Evolutionary conservation across 2,113 vertebrate genomes (phyloP).

Genomic region (Aphyosemion australe): DNA sequence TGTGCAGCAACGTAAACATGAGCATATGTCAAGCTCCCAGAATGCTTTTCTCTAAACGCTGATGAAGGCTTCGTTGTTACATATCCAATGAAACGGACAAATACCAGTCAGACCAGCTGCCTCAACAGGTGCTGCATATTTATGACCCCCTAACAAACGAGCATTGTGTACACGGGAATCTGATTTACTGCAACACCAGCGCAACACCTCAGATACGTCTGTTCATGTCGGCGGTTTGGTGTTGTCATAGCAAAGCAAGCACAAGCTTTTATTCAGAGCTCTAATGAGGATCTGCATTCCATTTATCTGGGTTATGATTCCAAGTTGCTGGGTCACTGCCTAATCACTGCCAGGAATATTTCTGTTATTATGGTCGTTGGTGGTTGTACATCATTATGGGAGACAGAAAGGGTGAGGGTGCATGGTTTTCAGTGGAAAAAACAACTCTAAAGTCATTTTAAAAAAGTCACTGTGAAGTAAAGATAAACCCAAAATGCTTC

Average conservation of each 20-base stretch:
- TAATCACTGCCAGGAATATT: neutral
- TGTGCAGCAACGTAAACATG: no score
- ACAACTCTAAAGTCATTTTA: neutral
- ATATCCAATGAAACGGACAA: no score
- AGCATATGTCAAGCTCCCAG: no score
- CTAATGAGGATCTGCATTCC: neutral
- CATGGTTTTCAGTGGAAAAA: no score
- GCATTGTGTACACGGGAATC: neutral
- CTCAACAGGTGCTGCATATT: no score
- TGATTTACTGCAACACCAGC: neutral
- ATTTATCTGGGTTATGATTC: neutral
- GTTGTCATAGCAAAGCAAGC: neutral
- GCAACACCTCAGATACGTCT: neutral
- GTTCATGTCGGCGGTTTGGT: neutral
- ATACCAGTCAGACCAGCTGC: no score
- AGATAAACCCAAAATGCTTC: neutral
- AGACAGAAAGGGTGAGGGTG: no score
- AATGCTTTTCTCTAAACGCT: no score
- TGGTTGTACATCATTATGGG: neutral
- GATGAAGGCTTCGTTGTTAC: no score
- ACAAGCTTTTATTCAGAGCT: neutral
- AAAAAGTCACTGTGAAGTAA: neutral
- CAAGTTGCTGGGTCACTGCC: neutral
- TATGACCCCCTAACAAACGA: neutral
- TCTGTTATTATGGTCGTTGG: neutral